Evolutionary conservation across 2,888 invertebrate genomes (phyloP).

Genomic region (Neuroscelio doddi): DNA sequence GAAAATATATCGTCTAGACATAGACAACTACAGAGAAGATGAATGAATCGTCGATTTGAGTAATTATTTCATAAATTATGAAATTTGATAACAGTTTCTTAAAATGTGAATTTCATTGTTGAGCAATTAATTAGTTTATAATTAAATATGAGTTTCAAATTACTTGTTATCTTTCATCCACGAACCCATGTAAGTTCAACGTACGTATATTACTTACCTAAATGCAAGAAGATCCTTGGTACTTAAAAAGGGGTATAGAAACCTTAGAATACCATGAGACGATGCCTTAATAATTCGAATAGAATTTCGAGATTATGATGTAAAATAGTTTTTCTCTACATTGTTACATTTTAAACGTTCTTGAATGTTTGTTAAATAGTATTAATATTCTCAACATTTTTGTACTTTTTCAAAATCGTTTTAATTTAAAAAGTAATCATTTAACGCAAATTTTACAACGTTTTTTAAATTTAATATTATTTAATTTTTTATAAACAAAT

Average conservation of each 20-base stretch:
- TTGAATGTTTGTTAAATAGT: too few species aligned
- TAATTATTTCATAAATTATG: too few species aligned
- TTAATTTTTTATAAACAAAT: too few species aligned
- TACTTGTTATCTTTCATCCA: conserved; percentile 43
- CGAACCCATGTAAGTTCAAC: conserved; percentile 47
- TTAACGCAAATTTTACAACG: too few species aligned
- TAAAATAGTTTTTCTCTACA: not conserved
- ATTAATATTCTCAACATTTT: too few species aligned
- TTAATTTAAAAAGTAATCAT: too few species aligned
- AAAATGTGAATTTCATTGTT: too few species aligned
- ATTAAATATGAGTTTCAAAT: conserved; percentile 19
- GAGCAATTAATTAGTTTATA: too few species aligned
- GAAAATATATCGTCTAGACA: conserved; percentile 1
- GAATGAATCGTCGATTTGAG: not conserved
- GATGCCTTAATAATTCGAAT: conserved; percentile 34
- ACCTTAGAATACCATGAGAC: conserved; percentile 43
- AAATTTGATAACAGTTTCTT: too few species aligned
- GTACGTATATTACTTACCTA: conserved; percentile 18
- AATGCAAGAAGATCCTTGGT: conserved; percentile 37
- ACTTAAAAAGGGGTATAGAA: conserved; percentile 46
- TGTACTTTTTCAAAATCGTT: too few species aligned
- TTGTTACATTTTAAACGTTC: too few species aligned
- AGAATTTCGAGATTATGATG: conserved; percentile 30
- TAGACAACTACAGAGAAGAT: not conserved
- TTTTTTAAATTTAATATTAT: too few species aligned